These are phyloP conservation scores for Pseudomugil tenellus DNA, from an alignment of 2,797 vertebrate species.

Conservation along the genomic window DNA sequence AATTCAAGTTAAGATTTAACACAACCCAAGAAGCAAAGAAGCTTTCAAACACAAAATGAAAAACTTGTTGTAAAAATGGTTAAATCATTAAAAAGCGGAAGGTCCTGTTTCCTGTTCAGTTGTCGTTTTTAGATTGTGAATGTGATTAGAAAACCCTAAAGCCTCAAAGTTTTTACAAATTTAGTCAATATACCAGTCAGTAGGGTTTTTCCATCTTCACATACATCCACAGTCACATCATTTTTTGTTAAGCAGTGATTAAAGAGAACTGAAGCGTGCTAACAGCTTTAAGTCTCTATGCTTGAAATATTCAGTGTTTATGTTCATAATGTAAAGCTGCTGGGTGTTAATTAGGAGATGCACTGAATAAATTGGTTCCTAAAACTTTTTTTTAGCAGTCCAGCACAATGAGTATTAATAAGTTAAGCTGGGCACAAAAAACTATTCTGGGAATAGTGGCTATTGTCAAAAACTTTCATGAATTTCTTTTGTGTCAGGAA, in stretches of 20 bases:
- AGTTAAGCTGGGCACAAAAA: conserved; percentile 7
- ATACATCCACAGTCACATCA: background rate
- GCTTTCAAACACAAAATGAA: too few relatives aligned
- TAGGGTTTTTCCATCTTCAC: background rate
- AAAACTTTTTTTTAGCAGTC: background rate
- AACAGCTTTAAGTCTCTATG: background rate
- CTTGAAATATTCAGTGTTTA: background rate
- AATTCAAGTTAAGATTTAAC: background rate
- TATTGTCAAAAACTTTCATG: conserved; percentile 40
- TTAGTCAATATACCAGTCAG: background rate
- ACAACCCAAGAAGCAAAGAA: too few relatives aligned
- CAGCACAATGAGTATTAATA: conserved; percentile 8
- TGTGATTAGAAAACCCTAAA: background rate
- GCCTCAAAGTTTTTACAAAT: background rate
- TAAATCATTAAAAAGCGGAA: too few relatives aligned
- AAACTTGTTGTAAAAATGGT: too few relatives aligned
- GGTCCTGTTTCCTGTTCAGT: too few relatives aligned
- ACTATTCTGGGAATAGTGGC: conserved; percentile 22
- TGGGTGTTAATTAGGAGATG: background rate
- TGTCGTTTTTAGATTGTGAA: too few relatives aligned
- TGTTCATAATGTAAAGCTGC: background rate
- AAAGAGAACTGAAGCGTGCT: background rate
- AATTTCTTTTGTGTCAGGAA: conserved; percentile 51
- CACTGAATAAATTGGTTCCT: background rate
- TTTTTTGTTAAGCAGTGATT: background rate